phyloP scores from a whole-genome alignment of 2,888 invertebrate genomes.

The Diarsia rubi region DNA sequence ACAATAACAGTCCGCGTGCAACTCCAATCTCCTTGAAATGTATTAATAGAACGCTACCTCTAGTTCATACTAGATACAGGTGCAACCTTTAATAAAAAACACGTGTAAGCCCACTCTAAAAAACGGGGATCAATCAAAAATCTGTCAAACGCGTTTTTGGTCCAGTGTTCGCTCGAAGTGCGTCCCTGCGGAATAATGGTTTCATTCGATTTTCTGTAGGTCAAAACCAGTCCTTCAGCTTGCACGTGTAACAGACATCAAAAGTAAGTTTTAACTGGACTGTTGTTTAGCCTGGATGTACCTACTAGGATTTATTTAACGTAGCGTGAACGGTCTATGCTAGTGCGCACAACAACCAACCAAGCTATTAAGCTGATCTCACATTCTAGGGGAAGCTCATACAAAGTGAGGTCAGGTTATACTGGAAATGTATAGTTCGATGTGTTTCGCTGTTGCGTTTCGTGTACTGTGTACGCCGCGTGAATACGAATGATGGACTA shows the following conservation, averaged over 20 bases:
- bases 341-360: no score
- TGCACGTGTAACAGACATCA: not conserved
- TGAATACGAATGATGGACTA: not conserved
- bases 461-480: not conserved
- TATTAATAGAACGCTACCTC: not conserved
- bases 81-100: not conserved
- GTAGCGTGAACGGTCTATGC: not conserved
- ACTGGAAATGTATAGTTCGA: no score
- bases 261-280: no score
- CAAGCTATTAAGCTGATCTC: no score
- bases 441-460: no score
- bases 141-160: not conserved
- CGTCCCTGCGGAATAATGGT: no score
- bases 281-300: not conserved
- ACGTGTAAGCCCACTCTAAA: constrained; percentile 14
- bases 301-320: not conserved
- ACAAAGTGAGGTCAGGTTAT: no score
- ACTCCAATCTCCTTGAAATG: not conserved
- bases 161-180: not conserved
- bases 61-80: not conserved
- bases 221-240: no score
- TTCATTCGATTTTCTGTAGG: not conserved
- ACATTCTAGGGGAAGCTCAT: no score
- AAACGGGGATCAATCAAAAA: constrained; percentile 16
- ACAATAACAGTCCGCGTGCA: not conserved